Evolutionary conservation across 2,113 vertebrate genomes (phyloP).

Genomic region (Lanius ludovicianus): DNA sequence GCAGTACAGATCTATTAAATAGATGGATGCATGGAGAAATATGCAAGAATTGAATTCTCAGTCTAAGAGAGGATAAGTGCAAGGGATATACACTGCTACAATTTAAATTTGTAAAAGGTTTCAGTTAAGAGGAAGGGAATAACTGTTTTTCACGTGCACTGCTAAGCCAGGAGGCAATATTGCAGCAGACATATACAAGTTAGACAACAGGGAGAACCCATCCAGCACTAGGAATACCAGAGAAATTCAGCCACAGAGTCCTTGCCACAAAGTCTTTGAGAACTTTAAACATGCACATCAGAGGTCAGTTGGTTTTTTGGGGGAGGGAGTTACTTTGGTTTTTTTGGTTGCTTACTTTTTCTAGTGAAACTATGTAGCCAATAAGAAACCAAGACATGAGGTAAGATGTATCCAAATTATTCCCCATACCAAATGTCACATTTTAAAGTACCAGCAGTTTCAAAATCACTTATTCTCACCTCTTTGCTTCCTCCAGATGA

Average conservation of each 20-base stretch:
- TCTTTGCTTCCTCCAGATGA: constrained; percentile 97
- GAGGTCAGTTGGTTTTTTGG: accelerated
- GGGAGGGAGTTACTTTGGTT: neutral
- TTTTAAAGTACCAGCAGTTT: neutral
- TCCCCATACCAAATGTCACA: neutral
- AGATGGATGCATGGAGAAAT: neutral
- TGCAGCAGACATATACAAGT: neutral
- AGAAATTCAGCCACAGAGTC: neutral
- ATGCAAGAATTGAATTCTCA: neutral
- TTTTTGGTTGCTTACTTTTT: neutral
- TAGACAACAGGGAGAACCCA: neutral
- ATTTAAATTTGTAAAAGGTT: neutral
- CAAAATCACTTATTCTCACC: constrained; percentile 72
- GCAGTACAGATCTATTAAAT: neutral
- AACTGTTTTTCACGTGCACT: neutral
- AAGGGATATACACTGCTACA: neutral
- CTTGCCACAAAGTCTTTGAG: neutral
- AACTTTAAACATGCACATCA: neutral
- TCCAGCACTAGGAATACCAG: neutral
- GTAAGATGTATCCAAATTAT: neutral
- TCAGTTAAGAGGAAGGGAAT: neutral
- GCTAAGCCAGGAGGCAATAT: accelerated
- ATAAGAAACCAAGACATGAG: neutral
- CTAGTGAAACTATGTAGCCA: neutral
- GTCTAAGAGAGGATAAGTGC: neutral